A percentile compares a stretch with the other conserved stretches of the same genome.
phyloP scores from a whole-genome alignment of 2,888 invertebrate genomes.

The Seladonia tumulorum region DNA sequence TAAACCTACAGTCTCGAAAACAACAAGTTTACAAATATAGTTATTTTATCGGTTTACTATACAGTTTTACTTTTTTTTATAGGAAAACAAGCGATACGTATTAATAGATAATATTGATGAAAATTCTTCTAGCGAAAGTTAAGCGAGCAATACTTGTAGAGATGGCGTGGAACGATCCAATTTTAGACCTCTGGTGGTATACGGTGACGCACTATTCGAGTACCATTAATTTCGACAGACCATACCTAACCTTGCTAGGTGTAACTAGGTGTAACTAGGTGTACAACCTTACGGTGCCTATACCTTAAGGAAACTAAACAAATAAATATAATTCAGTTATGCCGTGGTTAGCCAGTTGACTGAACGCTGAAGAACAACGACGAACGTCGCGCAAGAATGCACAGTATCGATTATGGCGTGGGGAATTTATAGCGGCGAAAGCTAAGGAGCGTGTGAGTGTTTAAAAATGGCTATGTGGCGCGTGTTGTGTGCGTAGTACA shows the following conservation, averaged over 20 bases:
- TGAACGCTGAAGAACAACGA: background rate
- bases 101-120: slow-evolving; percentile 8
- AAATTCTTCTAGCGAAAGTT: slow-evolving; percentile 8
- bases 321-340: background rate
- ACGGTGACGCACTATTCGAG: background rate
- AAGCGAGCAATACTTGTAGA: background rate
- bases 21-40: background rate
- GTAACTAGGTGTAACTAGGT: too few relatives aligned
- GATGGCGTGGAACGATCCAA: background rate
- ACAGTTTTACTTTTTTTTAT: background rate
- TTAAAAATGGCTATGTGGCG: background rate
- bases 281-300: too few relatives aligned
- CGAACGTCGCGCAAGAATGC: background rate
- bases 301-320: background rate
- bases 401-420: slow-evolving; percentile 16
- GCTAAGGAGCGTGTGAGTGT: background rate
- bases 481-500: background rate
- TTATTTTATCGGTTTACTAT: background rate
- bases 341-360: background rate
- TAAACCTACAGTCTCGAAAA: background rate
- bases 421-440: slow-evolving; percentile 15
- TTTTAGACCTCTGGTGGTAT: background rate
- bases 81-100: background rate
- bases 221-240: background rate
- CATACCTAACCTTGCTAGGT: background rate